Base-by-base conservation (phyloP, 2,888 invertebrate genomes). In the Chaetogeoica ovagalla region DNA sequence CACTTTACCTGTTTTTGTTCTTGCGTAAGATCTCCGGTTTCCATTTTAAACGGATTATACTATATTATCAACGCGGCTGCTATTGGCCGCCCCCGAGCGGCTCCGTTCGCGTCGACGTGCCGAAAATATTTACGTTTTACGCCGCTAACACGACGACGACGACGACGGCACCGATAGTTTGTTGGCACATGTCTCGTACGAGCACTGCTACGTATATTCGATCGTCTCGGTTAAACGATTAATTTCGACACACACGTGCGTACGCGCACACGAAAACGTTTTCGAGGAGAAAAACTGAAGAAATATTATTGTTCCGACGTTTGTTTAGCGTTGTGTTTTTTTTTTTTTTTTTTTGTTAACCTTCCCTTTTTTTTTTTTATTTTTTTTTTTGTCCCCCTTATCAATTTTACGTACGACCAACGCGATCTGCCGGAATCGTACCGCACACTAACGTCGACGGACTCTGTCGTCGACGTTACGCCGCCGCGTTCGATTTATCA, bases 1-100 rank as follows among this genome's bases (percentile, higher is more conserved):
- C 9, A 43, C 43, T 43, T 91, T 87, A 92, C 93, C 90, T 91
- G 90, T 88, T 92, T 92, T 86, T 93, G 92, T 87, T 92, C 92
- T 86, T 90, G 90, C 88, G 92, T 91, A 92, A 89, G 86, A 90
- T 90, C 88, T 23, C 91, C 92, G 90, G 90, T 85, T 88, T 88
- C 86, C 79, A 71, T 70, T 63, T 79, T 65, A 43, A 70, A 43
- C 37, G 62, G 21, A 77, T 15, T 77, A 62, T n/a, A n/a, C n/a
- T n/a, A n/a, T n/a, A n/a, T 52, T 69, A 77, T 62, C 52, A 76
- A 48, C 66, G 15, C 66, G 15, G 68, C 59, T 68, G n/a, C 30
- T 19, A 19, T 62, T 19, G 77, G 52, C 52, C 62, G 21, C 21
- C 52, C 21, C 52, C 48, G 19, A 39, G 69, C 77, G 11, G 52